A percentile compares a stretch with the other conserved stretches of the same genome.
phyloP scores from a whole-genome alignment of 2,888 invertebrate species.

The Hemicrepidius hirtus region DNA sequence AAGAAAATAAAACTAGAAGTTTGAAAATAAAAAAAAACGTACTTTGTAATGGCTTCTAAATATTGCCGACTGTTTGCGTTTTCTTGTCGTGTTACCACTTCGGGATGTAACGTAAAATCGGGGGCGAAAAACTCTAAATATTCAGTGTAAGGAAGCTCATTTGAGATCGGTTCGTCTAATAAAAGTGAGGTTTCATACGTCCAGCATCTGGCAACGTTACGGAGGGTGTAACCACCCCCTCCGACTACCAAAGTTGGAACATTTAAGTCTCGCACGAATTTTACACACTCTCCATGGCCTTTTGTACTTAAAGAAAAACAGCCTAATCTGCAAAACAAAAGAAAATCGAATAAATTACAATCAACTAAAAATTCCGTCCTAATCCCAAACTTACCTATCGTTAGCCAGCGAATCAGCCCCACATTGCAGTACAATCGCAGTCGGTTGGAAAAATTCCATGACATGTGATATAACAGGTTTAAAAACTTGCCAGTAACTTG shows the following conservation, averaged over 20 bases:
- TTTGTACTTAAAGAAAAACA: conserved; percentile 97
- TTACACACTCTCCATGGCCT: conserved; percentile 98
- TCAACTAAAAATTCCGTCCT: too few relatives aligned
- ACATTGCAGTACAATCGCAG: conserved; percentile 97
- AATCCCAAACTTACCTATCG: conserved; percentile 75
- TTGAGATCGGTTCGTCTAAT: conserved; percentile 93
- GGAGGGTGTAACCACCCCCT: conserved; percentile 89
- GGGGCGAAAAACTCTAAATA: conserved; percentile 98
- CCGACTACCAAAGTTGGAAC: conserved; percentile 85
- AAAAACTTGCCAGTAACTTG: conserved; percentile 92
- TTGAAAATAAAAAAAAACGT: conserved; percentile 48
- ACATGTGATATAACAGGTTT: conserved; percentile 95
- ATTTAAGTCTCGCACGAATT: conserved; percentile 93
- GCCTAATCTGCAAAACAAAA: conserved; percentile 78
- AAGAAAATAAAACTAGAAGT: not conserved
- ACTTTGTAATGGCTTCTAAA: conserved; percentile 88
- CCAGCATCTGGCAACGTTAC: conserved; percentile 99
- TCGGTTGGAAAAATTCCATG: conserved; percentile 97
- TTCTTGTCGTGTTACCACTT: conserved; percentile 88
- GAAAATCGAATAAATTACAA: not conserved
- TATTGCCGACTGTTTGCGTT: conserved; percentile 98
- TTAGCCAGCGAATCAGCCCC: conserved; percentile 98
- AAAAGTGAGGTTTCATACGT: conserved; percentile 97
- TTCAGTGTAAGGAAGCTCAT: conserved; percentile 96
- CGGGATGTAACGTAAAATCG: conserved; percentile 96